Conservation (phyloP, 2,888 invertebrate genomes). For the Lagria hirta region DNA sequence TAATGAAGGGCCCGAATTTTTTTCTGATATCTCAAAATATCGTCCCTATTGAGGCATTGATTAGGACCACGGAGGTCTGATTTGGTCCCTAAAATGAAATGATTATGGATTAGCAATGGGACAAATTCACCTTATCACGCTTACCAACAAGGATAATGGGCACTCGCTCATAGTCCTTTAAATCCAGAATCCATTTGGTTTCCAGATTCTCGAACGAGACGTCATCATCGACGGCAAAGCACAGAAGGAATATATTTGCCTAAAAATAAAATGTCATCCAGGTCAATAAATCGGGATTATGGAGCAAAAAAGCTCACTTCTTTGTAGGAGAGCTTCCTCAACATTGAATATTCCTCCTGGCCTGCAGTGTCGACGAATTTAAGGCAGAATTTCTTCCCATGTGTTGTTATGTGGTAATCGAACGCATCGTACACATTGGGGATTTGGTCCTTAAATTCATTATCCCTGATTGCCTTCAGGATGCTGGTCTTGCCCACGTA, state of each 20-base stretch:
- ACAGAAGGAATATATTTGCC: slow-evolving; percentile 35
- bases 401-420: slow-evolving; percentile 5
- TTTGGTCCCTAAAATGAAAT: slow-evolving; percentile 33
- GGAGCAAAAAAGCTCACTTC: slow-evolving; percentile 17
- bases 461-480: slow-evolving; percentile 76
- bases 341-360: slow-evolving; percentile 71
- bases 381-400: slow-evolving; percentile 16
- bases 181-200: slow-evolving; percentile 34
- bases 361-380: slow-evolving; percentile 66
- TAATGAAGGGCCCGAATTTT: slow-evolving; percentile 34
- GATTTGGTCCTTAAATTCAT: slow-evolving; percentile 63
- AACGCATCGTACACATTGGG: slow-evolving; percentile 31
- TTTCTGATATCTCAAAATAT: slow-evolving; percentile 28
- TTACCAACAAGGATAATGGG: slow-evolving; percentile 35
- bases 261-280: slow-evolving; percentile 24
- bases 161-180: slow-evolving; percentile 25
- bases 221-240: slow-evolving; percentile 35
- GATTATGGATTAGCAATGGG: slow-evolving; percentile 4
- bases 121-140: not conserved
- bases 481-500: slow-evolving; percentile 86
- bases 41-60: slow-evolving; percentile 20
- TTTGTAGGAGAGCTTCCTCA: slow-evolving; percentile 27
- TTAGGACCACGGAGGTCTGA: slow-evolving; percentile 27
- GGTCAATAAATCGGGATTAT: slow-evolving; percentile 3
- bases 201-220: slow-evolving; percentile 33